Base-by-base conservation (phyloP, 2,888 invertebrate genomes). In the Megamerina dolium region DNA sequence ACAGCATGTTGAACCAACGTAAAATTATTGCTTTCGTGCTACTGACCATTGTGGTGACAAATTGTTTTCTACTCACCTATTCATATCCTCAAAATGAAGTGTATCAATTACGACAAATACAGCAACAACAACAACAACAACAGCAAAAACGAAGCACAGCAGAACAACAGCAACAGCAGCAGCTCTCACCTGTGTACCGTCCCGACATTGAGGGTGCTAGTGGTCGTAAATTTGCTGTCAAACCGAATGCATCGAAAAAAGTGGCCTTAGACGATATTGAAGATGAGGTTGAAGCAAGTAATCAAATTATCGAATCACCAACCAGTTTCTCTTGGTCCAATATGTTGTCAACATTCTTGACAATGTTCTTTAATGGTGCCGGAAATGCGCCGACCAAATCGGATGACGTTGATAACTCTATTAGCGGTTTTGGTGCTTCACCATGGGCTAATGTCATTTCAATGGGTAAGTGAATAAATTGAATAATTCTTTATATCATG, bases 321-420 rank as follows among this genome's bases (percentile, higher is more conserved):
- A 86, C 86, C 36, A 87, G 87, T 42, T 91, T 90, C 69, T 87
- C 89, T 16, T 91, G 90, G 90, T 83, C 87, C 37, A 89, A 86
- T 70, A 82, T 92, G 79, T 74, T 92, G 58, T 83, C 82, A 44
- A 85, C 87, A 77, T 75, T 91, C 50, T 85, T 91, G 82, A 89
- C 89, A 70, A 85, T 91, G 84, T 76, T 92, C 62, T 83, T 91
- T 73, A 87, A 86, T 63, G 74, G 77, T 16, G 60, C 59, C 23
- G 63, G 56, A 35, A 48, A 57, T 42, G 57, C 63, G 5, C 87
- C 89, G 21, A 86, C 83, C 64, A 90, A 90, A 72, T 89, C 89
- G 46, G 89, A 90, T 64, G 80, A 75, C 62, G 68, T 74, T 27
- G 85, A 86, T 61, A 78, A 81, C 46, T 49, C 63, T 1, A 81